Evolutionary conservation across 2,113 vertebrate genomes (phyloP).

Genomic region (Lepus europaeus): DNA sequence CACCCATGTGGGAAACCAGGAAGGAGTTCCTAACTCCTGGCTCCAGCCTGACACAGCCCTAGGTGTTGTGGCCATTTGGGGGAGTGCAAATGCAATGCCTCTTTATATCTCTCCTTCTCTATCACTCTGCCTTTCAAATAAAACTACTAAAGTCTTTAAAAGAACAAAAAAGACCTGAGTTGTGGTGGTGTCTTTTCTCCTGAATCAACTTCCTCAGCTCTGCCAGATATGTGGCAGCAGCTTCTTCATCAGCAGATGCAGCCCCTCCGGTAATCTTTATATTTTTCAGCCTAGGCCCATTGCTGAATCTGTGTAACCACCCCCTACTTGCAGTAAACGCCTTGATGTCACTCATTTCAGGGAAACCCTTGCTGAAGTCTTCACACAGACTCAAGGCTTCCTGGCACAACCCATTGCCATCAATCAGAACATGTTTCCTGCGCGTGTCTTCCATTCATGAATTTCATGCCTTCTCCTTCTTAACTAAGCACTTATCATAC

Average conservation of each 20-base stretch:
- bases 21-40: too few species aligned
- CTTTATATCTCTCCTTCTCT: too few species aligned
- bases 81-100: too few species aligned
- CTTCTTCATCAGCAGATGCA: neutral
- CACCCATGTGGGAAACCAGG: too few species aligned
- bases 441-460: neutral
- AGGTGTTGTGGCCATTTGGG: too few species aligned
- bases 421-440: neutral
- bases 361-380: neutral
- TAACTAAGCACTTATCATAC: neutral
- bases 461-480: neutral
- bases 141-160: too few species aligned
- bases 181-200: neutral
- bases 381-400: neutral
- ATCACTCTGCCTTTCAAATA: too few species aligned
- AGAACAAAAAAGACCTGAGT: neutral
- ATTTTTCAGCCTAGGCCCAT: neutral
- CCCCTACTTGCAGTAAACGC: neutral
- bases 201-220: neutral
- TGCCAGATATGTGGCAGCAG: neutral
- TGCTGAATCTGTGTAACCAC: neutral
- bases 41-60: too few species aligned
- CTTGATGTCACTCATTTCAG: neutral
- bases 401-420: neutral
- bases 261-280: neutral